These are phyloP conservation scores for Aphidius gifuensis DNA, from an alignment of 1,140 invertebrate genomes.

Conservation along the genomic window DNA sequence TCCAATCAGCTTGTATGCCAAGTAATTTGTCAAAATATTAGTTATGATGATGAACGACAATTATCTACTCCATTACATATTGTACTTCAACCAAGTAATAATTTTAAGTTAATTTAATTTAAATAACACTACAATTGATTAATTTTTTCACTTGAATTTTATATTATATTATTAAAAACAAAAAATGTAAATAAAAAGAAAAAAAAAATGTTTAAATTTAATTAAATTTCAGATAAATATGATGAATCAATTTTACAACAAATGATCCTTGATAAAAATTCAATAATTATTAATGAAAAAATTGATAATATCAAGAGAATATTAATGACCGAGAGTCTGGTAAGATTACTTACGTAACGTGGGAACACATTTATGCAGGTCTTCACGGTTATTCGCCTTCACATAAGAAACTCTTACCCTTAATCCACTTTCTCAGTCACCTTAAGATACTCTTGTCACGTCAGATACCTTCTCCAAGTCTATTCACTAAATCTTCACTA, in stretches of 20 bases:
- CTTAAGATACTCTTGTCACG: conserved; percentile 8
- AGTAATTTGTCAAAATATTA: conserved; percentile 24
- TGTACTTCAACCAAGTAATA: conserved; percentile 16
- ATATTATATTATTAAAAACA: too few species aligned
- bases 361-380: neutral
- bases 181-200: too few species aligned
- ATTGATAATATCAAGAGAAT: too few species aligned
- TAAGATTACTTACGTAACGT: neutral
- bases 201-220: too few species aligned
- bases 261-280: too few species aligned
- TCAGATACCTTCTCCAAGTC: neutral
- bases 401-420: conserved; percentile 4
- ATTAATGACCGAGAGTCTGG: too few species aligned
- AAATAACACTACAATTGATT: too few species aligned
- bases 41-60: conserved; percentile 20
- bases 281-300: too few species aligned
- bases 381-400: neutral
- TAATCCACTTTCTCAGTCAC: conserved; percentile 20
- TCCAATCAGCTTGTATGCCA: conserved; percentile 25
- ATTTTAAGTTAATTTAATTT: conserved; percentile 3
- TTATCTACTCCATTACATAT: conserved; percentile 24
- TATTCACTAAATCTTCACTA: conserved; percentile 1
- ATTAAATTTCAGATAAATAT: too few species aligned
- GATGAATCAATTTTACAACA: too few species aligned
- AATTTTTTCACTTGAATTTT: too few species aligned